A percentile compares a stretch with the other conserved stretches of the same genome.
phyloP scores from a whole-genome alignment of 2,888 invertebrate genomes.

The Limnephilus auricula region DNA sequence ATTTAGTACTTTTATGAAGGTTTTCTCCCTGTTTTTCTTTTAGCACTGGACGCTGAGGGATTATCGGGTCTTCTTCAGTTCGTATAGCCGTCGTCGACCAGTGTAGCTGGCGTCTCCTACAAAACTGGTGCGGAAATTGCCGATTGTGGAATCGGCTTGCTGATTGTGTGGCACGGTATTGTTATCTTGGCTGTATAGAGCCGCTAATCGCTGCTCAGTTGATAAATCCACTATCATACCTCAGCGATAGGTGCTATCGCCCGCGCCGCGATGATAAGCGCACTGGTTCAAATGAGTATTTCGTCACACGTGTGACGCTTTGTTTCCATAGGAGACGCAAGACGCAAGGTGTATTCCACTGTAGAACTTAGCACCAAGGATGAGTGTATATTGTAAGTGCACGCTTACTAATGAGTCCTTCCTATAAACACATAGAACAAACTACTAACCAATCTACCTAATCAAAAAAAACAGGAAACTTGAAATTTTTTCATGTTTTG shows the following conservation, averaged over 20 bases:
- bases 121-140: conserved; percentile 55
- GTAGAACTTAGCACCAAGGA: not conserved
- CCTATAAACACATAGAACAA: not conserved
- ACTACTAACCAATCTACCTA: not conserved
- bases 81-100: conserved; percentile 37
- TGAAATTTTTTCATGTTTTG: not conserved
- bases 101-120: conserved; percentile 43
- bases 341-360: not conserved
- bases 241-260: conserved; percentile 53
- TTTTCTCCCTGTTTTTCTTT: not conserved
- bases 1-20: not conserved
- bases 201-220: conserved; percentile 49
- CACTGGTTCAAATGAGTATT: conserved; percentile 38
- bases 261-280: conserved; percentile 43
- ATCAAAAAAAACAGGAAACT: not conserved
- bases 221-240: conserved; percentile 56
- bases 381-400: not conserved
- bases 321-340: conserved; percentile 5
- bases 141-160: conserved; percentile 46
- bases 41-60: not conserved
- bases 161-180: conserved; percentile 51
- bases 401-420: not conserved
- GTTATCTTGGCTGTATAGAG: conserved; percentile 49
- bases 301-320: conserved; percentile 37
- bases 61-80: conserved; percentile 29